These are phyloP conservation scores for Choloepus hoffmanni DNA, from an alignment of 2,113 vertebrate genomes.

Conservation along the genomic window DNA sequence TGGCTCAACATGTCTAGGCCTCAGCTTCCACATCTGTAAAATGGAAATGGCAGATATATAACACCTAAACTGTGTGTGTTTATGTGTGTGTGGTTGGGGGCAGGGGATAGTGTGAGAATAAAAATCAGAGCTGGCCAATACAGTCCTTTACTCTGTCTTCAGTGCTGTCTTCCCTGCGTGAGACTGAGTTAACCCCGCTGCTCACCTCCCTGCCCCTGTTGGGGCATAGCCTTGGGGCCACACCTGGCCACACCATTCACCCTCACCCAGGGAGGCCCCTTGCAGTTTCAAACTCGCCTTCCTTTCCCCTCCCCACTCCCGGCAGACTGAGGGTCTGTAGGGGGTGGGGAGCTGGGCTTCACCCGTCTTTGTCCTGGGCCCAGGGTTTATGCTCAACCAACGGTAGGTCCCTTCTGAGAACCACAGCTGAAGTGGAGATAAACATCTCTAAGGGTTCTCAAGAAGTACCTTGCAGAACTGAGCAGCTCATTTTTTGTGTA, in stretches of 20 bases:
- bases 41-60: background rate
- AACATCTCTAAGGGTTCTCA: constrained; percentile 72
- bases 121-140: background rate
- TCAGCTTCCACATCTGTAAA: constrained; percentile 25
- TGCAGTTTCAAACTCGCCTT: constrained; percentile 9
- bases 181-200: background rate
- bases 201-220: background rate
- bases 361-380: background rate
- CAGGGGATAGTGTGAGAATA: background rate
- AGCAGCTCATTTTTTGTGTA: background rate
- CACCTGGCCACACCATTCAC: background rate
- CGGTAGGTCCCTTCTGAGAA: constrained; percentile 74
- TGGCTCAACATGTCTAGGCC: background rate
- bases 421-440: constrained; percentile 61
- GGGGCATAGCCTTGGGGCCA: background rate
- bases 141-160: background rate
- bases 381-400: background rate
- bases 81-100: background rate
- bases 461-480: constrained; percentile 20
- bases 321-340: background rate
- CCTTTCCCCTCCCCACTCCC: background rate
- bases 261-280: fast-evolving
- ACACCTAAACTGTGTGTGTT: background rate
- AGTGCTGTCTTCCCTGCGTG: background rate
- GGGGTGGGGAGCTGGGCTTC: constrained; percentile 6